Percentiles rank a stretch among this genome's conserved stretches.
These are phyloP conservation scores for Pterostichus niger DNA, from an alignment of 2,888 invertebrate species.

Conservation along the genomic window DNA sequence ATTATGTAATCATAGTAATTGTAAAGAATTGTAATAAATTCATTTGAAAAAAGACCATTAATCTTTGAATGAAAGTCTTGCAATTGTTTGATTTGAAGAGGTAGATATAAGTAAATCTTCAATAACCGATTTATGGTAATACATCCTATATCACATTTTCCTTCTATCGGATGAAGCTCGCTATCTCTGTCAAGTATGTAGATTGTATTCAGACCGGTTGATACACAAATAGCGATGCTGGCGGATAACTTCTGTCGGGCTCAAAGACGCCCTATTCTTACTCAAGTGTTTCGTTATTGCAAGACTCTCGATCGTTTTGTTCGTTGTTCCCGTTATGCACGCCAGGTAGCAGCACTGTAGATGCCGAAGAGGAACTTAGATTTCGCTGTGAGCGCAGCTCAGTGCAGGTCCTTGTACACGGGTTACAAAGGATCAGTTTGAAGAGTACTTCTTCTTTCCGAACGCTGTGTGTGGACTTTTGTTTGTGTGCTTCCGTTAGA, in stretches of 20 bases:
- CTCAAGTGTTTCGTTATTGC: slow-evolving; percentile 58
- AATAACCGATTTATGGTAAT: slow-evolving; percentile 23
- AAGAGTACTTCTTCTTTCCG: slow-evolving; percentile 38
- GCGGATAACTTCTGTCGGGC: slow-evolving; percentile 10
- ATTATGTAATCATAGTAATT: too few species aligned
- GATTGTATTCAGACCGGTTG: slow-evolving; percentile 26
- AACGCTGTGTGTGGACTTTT: slow-evolving; percentile 6
- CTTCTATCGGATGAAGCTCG: not conserved
- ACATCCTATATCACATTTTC: slow-evolving; percentile 6
- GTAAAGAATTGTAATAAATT: too few species aligned
- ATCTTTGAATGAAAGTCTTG: too few species aligned
- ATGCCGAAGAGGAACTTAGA: not conserved
- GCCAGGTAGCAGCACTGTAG: slow-evolving; percentile 22
- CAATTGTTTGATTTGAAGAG: too few species aligned
- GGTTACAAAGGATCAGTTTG: slow-evolving; percentile 34
- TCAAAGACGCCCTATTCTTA: slow-evolving; percentile 38
- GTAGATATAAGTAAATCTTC: not conserved
- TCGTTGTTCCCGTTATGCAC: slow-evolving; percentile 48
- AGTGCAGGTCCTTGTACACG: slow-evolving; percentile 2
- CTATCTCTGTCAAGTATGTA: slow-evolving; percentile 24
- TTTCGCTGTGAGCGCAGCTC: not conserved
- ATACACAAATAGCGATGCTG: slow-evolving; percentile 29
- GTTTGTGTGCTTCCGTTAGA: slow-evolving; percentile 19
- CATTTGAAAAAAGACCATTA: too few species aligned
- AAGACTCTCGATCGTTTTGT: slow-evolving; percentile 48